Conservation (phyloP, 2,888 invertebrate genomes). For the Epirrita christyi region DNA sequence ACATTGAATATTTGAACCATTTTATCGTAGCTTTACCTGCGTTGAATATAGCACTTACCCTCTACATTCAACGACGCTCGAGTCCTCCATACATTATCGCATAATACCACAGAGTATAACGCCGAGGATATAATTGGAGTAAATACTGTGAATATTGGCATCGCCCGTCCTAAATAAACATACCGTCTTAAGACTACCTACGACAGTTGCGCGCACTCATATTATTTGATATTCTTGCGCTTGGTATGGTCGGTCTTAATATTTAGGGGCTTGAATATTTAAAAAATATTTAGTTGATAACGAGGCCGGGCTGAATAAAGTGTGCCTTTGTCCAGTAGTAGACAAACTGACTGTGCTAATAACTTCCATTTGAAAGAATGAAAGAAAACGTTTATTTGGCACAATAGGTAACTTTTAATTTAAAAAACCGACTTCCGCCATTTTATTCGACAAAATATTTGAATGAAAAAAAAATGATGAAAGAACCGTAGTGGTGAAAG, state of each 20-base stretch:
- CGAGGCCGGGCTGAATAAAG: too few relatives aligned
- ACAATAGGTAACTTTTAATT: too few relatives aligned
- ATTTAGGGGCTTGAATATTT: too few relatives aligned
- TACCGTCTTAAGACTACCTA: conserved; percentile 24
- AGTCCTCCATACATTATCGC: conserved; percentile 46
- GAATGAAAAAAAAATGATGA: too few relatives aligned
- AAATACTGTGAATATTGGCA: conserved; percentile 59
- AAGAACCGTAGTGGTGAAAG: too few relatives aligned
- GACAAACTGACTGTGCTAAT: too few relatives aligned
- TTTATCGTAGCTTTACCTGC: conserved; percentile 36
- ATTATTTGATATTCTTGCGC: conserved; percentile 7
- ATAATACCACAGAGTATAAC: conserved; percentile 39
- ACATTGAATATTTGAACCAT: conserved; percentile 12
- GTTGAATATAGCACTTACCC: conserved; percentile 48
- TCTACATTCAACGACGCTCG: conserved; percentile 44
- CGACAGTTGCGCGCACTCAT: conserved; percentile 22
- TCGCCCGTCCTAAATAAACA: conserved; percentile 64
- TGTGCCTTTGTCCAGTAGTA: too few relatives aligned
- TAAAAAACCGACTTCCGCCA: too few relatives aligned
- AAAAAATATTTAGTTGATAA: too few relatives aligned
- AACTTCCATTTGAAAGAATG: too few relatives aligned
- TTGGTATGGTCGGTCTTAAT: not conserved
- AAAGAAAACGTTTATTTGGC: too few relatives aligned
- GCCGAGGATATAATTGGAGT: conserved; percentile 59
- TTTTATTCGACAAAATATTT: too few relatives aligned